Percentiles rank a stretch among this genome's conserved stretches.
Conservation (phyloP, 2,888 invertebrate species). For the Andrena dorsata region DNA sequence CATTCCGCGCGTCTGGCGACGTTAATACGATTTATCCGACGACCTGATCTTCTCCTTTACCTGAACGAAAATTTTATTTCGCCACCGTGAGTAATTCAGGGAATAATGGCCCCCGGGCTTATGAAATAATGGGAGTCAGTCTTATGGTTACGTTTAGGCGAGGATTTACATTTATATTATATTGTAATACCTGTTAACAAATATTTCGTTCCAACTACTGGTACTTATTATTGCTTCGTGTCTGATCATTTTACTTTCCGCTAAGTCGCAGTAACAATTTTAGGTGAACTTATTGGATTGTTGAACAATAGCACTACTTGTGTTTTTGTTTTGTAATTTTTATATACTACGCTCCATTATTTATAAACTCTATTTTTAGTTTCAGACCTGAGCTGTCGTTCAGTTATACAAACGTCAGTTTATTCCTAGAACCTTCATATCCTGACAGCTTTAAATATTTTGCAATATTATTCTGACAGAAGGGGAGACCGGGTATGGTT, state of each 20-base stretch:
- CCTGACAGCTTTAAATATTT: too few relatives aligned
- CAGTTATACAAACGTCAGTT: background rate
- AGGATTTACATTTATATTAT: conserved; percentile 49
- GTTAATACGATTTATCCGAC: conserved; percentile 53
- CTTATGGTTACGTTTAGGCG: background rate
- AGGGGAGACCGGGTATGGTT: too few relatives aligned
- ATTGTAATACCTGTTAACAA: background rate
- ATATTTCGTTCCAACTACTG: background rate
- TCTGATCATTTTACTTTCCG: background rate
- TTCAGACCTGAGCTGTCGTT: too few relatives aligned
- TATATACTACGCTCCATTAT: too few relatives aligned
- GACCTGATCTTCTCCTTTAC: conserved; percentile 26
- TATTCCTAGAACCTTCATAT: background rate
- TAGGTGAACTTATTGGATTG: too few relatives aligned
- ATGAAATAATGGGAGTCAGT: conserved; percentile 4
- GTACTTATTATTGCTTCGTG: background rate
- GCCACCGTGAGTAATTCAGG: conserved; percentile 40
- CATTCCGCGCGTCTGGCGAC: conserved; percentile 36
- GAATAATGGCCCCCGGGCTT: conserved; percentile 18
- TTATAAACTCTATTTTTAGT: too few relatives aligned
- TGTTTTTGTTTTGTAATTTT: too few relatives aligned
- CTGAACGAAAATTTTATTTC: conserved; percentile 41
- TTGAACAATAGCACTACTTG: too few relatives aligned
- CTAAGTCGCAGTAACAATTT: too few relatives aligned
- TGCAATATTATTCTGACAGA: too few relatives aligned